Base-by-base conservation (phyloP, 2,888 invertebrate genomes). In the Hyles lineata region DNA sequence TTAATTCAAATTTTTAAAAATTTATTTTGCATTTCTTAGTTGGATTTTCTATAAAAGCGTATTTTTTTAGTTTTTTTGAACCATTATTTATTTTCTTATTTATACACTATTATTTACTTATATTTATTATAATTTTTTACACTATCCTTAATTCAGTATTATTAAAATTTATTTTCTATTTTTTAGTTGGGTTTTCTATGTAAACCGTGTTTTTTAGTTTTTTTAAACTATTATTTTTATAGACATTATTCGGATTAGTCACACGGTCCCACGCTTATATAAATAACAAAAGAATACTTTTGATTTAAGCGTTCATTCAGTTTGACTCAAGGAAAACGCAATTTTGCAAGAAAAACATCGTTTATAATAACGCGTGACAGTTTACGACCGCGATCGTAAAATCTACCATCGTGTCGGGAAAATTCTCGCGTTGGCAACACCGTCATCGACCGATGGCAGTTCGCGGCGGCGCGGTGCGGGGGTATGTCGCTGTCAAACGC, bases 401-500 rank as follows among this genome's bases (percentile, higher is more conserved):
- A 29, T 52, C 62, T 71, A 62, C 62, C 71, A 61, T 62, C n/a
- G 52, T 19, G 58, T 67, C 17, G 63, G 55, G 63, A 43, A n/a
- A 58, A 35, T 32, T 43, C 25, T 35, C 11, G 58, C 21, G 25
- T 43, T 32, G 72, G 89, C 89, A 91, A 91, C 90, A 87, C 87
- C 74, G 82, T 72, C 73, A 93, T 93, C 93, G 93, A 93, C 92
- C 92, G 92, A 87, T 82, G 81, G 84, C 84, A 79, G 77, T 81
- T 77, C 78, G 79, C 81, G 75, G 80, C 77, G 80, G 78, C 76
- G 86, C 81, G 87, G 86, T 83, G 84, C 72, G 86, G 85, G 88
- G 87, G 86, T 78, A 81, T 82, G 82, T 85, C 74, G 81, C 88
- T 93, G 93, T 92, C 93, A 93, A 90, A 91, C 88, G 83, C 85